Evolutionary conservation across 2,113 vertebrate genomes (phyloP).

Genomic region (Bombycilla garrulus): DNA sequence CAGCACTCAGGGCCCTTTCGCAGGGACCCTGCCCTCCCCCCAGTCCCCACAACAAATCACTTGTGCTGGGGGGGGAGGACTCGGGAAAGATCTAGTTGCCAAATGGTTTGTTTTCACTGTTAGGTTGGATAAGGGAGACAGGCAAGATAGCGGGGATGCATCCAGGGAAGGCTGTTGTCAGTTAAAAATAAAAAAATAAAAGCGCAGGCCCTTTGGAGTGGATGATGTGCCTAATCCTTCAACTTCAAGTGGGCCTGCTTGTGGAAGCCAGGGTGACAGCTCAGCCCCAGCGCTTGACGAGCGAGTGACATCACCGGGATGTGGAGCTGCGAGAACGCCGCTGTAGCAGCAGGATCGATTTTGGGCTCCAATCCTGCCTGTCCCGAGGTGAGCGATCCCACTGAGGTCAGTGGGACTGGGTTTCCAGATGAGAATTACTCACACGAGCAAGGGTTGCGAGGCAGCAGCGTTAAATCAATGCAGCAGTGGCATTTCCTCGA

Average conservation of each 20-base stretch:
- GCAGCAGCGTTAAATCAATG: not conserved
- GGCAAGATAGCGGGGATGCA: accelerated
- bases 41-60: accelerated
- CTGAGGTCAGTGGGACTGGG: not conserved
- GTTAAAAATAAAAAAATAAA: not conserved
- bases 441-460: not conserved
- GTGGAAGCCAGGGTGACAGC: not conserved
- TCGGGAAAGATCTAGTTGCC: accelerated
- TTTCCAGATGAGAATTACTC: not conserved
- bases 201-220: not conserved
- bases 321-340: not conserved
- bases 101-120: not conserved
- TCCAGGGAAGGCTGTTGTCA: not conserved
- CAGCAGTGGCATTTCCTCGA: not conserved
- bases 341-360: not conserved
- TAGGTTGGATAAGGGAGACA: not conserved
- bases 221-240: not conserved
- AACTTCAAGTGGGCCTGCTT: not conserved
- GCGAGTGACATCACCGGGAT: not conserved
- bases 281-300: accelerated
- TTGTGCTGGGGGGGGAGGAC: not conserved
- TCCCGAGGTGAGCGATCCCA: not conserved
- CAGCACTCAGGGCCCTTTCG: not conserved
- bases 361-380: not conserved
- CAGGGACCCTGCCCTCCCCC: not conserved